Evolutionary conservation across 2,797 vertebrate species (phyloP), one percentile per base, ranked within the genome.

Genomic region (Lophius americanus): DNA sequence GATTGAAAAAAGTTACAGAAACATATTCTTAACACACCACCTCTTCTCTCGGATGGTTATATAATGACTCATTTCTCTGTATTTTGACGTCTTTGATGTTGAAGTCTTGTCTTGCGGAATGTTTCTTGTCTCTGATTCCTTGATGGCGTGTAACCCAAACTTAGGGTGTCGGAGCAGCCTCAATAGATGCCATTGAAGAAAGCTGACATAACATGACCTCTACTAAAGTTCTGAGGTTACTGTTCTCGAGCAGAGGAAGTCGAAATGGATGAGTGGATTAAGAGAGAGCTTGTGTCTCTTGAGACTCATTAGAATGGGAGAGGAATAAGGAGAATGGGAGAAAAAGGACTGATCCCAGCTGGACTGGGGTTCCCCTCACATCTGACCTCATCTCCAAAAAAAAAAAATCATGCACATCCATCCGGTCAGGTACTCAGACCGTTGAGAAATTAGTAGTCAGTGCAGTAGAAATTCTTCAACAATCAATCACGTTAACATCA

Each of bases 261-360:
- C 94, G 93, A 94, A 95, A 95, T 93, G 95, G 96, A 96, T 93
- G 93, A 97, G 88, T 91, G 81, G 93, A 91, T 90, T 91, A 88
- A 93, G 93, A 89, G 89, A 93, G 93, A 95, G 95, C 92, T 91
- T 79, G 91, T 90, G 89, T 95, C 95, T 94, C 91, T 14, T 83
- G 91, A 95, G 95, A 82, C 96, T 97, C 95, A 94, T 97, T 95
- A 95, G 85, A 89, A 83, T 43, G 42, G 75, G 62, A 76, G 78
- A 68, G 71, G 67, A 86, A 82, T 79, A 73, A 80, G 70, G 42
- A 67, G 51, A 80, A 47, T 61, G 67, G 56, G 42, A 59, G 58
- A 76, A 63, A 62, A 65, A 52, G 78, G 85, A 86, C 91, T 75
- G 87, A 93, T 93, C 75, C 92, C 95, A 96, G 94, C 95, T 96